phyloP scores from a whole-genome alignment of 2,797 vertebrate genomes.

The Rhinogobio ventralis region DNA sequence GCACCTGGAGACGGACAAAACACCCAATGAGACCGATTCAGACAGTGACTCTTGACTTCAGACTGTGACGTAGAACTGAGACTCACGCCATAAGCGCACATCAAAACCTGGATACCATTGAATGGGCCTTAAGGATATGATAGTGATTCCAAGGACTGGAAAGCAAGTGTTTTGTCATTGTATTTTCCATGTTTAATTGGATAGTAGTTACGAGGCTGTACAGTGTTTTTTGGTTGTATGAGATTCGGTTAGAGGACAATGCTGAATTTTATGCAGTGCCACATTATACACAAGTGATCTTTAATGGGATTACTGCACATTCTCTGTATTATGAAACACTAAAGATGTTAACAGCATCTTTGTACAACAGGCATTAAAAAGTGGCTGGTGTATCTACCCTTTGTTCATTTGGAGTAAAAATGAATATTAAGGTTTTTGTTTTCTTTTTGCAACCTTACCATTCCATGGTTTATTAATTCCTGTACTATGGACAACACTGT shows the following conservation, averaged over 20 bases:
- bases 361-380: constrained; percentile 1
- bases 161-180: constrained; percentile 20
- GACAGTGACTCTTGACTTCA: constrained; percentile 42
- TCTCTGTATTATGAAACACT: constrained; percentile 43
- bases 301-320: not conserved
- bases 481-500: not conserved
- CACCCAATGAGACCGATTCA: constrained; percentile 70
- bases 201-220: constrained; percentile 1
- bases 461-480: not conserved
- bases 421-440: not conserved
- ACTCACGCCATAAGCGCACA: not conserved
- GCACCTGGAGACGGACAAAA: constrained; percentile 87
- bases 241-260: not conserved
- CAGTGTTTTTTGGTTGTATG: not conserved
- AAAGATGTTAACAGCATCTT: not conserved
- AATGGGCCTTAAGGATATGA: not conserved
- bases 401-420: not conserved
- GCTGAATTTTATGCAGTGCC: not conserved
- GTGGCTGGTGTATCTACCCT: not conserved
- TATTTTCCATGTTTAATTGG: constrained; percentile 19
- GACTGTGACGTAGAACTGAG: not conserved
- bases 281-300: not conserved
- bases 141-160: not conserved
- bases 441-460: not conserved
- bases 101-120: not conserved